These are phyloP conservation scores for Pseudomyrmex pallidus DNA, from an alignment of 1,140 invertebrate genomes.

Conservation along the genomic window DNA sequence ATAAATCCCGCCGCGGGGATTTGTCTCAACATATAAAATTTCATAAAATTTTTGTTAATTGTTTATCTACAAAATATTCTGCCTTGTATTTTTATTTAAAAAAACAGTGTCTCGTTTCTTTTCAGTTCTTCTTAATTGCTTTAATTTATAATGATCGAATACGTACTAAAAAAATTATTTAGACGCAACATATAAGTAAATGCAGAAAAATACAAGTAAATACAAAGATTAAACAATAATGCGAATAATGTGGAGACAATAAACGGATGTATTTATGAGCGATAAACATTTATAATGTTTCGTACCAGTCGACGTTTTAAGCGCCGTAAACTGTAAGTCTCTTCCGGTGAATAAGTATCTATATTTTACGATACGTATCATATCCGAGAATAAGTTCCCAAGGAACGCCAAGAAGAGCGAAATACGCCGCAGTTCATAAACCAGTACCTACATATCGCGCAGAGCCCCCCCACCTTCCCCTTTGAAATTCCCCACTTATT, in stretches of 20 bases:
- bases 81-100: too few species aligned
- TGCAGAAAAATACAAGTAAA: background rate
- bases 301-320: slow-evolving; percentile 31
- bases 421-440: slow-evolving; percentile 61
- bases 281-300: slow-evolving; percentile 21
- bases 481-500: slow-evolving; percentile 58
- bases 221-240: background rate
- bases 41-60: too few species aligned
- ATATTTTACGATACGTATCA: slow-evolving; percentile 69
- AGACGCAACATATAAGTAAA: too few species aligned
- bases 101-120: too few species aligned
- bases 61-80: too few species aligned
- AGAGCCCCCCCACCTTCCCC: slow-evolving; percentile 60
- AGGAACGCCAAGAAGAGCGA: slow-evolving; percentile 49
- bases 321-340: slow-evolving; percentile 63
- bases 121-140: too few species aligned
- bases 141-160: too few species aligned
- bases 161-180: too few species aligned
- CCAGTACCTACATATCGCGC: slow-evolving; percentile 62
- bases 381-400: slow-evolving; percentile 62
- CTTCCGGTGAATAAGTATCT: slow-evolving; percentile 70
- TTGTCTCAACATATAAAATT: too few species aligned
- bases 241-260: slow-evolving; percentile 24
- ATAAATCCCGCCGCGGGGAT: too few species aligned
- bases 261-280: slow-evolving; percentile 28